A percentile compares a stretch with the other conserved stretches of the same genome.
Conservation (phyloP, 2,797 vertebrate species). For the Remorina albescens region DNA sequence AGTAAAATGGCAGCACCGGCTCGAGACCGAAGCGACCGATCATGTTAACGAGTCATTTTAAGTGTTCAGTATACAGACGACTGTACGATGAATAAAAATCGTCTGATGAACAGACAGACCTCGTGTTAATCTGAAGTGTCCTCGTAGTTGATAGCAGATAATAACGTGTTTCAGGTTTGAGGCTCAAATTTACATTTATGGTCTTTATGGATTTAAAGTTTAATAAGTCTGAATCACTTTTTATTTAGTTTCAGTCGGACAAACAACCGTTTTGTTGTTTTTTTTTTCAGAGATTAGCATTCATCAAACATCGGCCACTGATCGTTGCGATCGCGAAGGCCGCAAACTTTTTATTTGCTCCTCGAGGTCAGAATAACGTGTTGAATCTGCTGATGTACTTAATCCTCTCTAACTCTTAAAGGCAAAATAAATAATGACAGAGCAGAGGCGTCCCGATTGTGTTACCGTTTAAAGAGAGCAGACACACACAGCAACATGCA, state of each 20-base stretch:
- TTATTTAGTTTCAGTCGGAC: constrained; percentile 4
- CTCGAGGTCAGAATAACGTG: constrained; percentile 10
- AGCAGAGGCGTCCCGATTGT: background rate
- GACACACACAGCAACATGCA: constrained; percentile 61
- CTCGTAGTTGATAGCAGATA: constrained; percentile 30
- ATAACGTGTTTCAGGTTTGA: background rate
- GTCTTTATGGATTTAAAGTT: no score
- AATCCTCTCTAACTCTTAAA: constrained; percentile 21
- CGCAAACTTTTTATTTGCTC: background rate
- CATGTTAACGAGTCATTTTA: background rate
- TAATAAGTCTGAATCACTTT: constrained; percentile 2
- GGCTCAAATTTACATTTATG: background rate
- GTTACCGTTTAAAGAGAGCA: constrained; percentile 1
- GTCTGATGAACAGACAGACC: background rate
- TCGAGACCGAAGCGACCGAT: constrained; percentile 8
- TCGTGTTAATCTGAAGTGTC: constrained; percentile 36
- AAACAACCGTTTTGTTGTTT: constrained; percentile 2
- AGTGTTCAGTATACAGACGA: background rate
- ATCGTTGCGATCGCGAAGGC: constrained; percentile 2
- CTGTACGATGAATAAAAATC: constrained; percentile 8
- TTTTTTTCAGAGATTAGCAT: background rate
- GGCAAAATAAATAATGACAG: constrained; percentile 9
- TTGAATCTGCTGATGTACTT: constrained; percentile 5
- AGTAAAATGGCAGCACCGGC: background rate
- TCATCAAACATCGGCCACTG: constrained; percentile 4